Evolutionary conservation across 2,888 invertebrate species (phyloP), one percentile per base, ranked within the genome.

Genomic region (Ephialtes manifestator): DNA sequence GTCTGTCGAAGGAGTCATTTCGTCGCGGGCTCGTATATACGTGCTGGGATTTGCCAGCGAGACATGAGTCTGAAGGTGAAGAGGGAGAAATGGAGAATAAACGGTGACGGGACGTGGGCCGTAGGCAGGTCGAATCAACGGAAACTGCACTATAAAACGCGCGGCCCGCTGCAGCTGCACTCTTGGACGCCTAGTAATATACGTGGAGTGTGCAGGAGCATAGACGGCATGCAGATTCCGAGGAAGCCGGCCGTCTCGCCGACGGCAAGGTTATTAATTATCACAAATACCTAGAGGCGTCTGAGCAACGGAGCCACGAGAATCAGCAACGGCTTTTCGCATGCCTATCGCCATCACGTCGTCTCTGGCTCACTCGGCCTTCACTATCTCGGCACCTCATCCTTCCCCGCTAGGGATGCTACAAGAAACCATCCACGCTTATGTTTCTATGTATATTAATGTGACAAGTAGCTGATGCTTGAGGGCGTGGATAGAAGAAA

Each of bases 221-320:
- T 58, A 58, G 58, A 60, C 67, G 67, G 63, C 70, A 78, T 81
- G 65, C 60, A 74, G 74, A 81, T 86, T 85, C 84, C 81, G 39
- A 65, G 68, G 70, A 81, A 83, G 84, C 82, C 77, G 75, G 75
- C 74, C 77, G 83, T 80, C 79, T 85, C 74, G 84, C 84, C 83
- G 70, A 75, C 72, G 87, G 86, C 85, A 74, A 80, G 85, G 86
- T 87, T 86, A 87, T 87, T 87, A 87, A 87, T 87, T 87, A 86
- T 85, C 85, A 68, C 82, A 84, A 84, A 87, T 86, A 81, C 76
- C 83, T 70, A 24, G 31, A 85, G 83, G 83, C 83, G 84, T 81
- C 81, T 78, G 70, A 78, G 78, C 84, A 85, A 85, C 84, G 84
- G 81, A 60, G 77, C 76, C 76, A 51, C 48, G 43, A 76, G 76